These are phyloP conservation scores for Microcebus jonahi DNA, from an alignment of 2,113 vertebrate species.

Conservation along the genomic window DNA sequence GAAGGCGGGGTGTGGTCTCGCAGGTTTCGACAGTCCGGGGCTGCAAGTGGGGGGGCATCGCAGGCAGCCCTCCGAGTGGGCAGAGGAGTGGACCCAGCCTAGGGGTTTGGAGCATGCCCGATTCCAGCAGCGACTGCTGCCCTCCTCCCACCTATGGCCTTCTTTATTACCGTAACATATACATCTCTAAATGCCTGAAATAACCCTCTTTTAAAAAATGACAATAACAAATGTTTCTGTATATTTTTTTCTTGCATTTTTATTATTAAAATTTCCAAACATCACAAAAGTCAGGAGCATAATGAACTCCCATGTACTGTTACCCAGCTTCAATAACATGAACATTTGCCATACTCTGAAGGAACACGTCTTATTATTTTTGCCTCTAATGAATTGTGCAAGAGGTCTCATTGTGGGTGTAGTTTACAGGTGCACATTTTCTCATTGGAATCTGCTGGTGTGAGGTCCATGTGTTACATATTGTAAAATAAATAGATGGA, in stretches of 20 bases:
- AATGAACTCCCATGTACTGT: not conserved
- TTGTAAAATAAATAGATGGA: not conserved
- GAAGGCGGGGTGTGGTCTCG: accelerated
- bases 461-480: not conserved
- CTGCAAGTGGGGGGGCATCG: not conserved
- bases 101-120: not conserved
- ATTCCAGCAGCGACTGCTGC: not conserved
- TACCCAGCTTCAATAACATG: not conserved
- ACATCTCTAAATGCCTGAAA: not conserved
- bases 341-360: not conserved
- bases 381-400: not conserved
- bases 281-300: not conserved
- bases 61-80: not conserved
- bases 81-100: not conserved
- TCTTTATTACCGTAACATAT: not conserved
- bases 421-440: not conserved
- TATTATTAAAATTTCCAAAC: slow-evolving; percentile 9
- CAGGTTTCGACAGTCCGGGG: accelerated
- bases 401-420: not conserved
- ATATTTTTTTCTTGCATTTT: not conserved
- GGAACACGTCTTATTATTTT: not conserved
- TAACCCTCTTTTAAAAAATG: not conserved
- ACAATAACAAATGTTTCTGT: not conserved
- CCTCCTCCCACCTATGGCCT: accelerated
- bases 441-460: not conserved